These are phyloP conservation scores for Lymantria dispar DNA, from an alignment of 2,888 invertebrate genomes.

Conservation along the genomic window DNA sequence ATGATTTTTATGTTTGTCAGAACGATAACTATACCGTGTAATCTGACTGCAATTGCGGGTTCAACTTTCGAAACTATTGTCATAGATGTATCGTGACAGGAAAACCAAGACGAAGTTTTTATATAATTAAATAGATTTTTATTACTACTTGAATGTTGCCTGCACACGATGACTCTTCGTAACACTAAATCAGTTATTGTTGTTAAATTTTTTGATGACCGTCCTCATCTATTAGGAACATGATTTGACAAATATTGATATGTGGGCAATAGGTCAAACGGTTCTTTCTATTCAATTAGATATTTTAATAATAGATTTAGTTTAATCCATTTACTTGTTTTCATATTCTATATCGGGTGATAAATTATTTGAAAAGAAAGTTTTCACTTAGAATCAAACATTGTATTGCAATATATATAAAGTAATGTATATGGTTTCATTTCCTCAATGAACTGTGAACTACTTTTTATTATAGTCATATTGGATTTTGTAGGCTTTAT, in stretches of 20 bases:
- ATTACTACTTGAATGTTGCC: conserved; percentile 16
- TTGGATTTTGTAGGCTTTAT: too few relatives aligned
- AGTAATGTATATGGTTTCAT: too few relatives aligned
- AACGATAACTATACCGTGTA: too few relatives aligned
- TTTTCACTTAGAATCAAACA: not conserved
- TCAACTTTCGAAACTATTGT: too few relatives aligned
- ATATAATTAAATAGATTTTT: conserved; percentile 26
- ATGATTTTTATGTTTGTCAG: too few relatives aligned
- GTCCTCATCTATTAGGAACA: conserved; percentile 45
- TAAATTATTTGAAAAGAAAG: not conserved
- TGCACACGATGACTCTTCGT: conserved; percentile 20
- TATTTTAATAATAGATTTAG: conserved; percentile 12
- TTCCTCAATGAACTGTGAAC: too few relatives aligned
- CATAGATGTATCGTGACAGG: too few relatives aligned
- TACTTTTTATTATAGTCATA: too few relatives aligned
- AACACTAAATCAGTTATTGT: conserved; percentile 32
- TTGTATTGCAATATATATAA: not conserved
- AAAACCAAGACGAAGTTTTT: not conserved
- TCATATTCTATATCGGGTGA: not conserved
- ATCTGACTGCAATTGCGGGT: too few relatives aligned
- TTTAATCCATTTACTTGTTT: not conserved
- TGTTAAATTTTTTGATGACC: conserved; percentile 21
- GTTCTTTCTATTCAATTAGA: conserved; percentile 43
- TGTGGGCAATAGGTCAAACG: conserved; percentile 43
- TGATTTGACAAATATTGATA: conserved; percentile 58